Evolutionary conservation across 2,113 vertebrate genomes (phyloP).

Genomic region (Mus musculus): GRCm39 chr1:167586001-167586500

Average conservation of each 20-base stretch:
- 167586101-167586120: background rate
- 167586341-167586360: background rate
- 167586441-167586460: background rate
- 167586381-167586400: background rate
- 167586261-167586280: background rate
- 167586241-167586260: background rate
- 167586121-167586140: no score
- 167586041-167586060: conserved; percentile 80
- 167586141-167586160: background rate
- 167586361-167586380: background rate
- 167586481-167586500: background rate
- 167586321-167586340: background rate
- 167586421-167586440: background rate
- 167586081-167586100: conserved; percentile 51
- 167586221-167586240: background rate
- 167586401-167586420: background rate
- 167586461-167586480: background rate
- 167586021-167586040: conserved; percentile 88
- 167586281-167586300: background rate
- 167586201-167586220: background rate
- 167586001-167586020: conserved; percentile 75
- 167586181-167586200: background rate
- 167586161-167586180: background rate
- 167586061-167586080: conserved; percentile 34
- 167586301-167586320: background rate